A percentile compares a stretch with the other conserved stretches of the same genome.
phyloP scores from a whole-genome alignment of 2,113 vertebrate genomes.

The Psilopsiagon aurifrons region DNA sequence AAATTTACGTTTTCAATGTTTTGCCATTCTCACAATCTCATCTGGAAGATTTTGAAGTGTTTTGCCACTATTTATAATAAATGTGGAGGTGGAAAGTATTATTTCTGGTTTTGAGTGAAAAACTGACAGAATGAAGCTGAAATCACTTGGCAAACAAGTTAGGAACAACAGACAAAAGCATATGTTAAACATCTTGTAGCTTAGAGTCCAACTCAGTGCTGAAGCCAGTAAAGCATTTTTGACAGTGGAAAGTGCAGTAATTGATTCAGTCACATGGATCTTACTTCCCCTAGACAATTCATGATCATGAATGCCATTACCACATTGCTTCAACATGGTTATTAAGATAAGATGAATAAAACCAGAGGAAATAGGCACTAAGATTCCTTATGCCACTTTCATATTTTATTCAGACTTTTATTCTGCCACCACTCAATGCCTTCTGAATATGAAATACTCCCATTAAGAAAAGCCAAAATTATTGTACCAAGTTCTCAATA shows the following conservation, averaged over 20 bases:
- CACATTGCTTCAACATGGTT: neutral
- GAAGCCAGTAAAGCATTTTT: slow-evolving; percentile 33
- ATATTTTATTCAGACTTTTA: neutral
- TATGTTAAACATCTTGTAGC: neutral
- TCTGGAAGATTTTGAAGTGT: neutral
- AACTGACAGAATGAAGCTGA: slow-evolving; percentile 19
- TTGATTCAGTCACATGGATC: neutral
- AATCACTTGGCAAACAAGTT: slow-evolving; percentile 14
- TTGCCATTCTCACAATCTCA: neutral
- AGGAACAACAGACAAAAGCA: slow-evolving; percentile 28
- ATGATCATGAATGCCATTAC: neutral
- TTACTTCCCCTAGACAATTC: slow-evolving; percentile 14
- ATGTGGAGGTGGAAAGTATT: neutral
- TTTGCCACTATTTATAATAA: neutral
- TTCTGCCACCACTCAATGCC: neutral
- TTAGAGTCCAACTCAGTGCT: neutral
- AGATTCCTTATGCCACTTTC: neutral
- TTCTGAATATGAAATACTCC: neutral
- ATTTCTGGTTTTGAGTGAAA: neutral
- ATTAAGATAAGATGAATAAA: neutral
- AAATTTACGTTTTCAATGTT: neutral
- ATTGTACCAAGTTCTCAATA: neutral
- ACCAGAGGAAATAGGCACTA: neutral
- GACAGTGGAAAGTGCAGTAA: slow-evolving; percentile 14
- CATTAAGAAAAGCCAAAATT: neutral